These are phyloP conservation scores for Elmis aenea DNA, from an alignment of 2,888 invertebrate species.

Conservation along the genomic window DNA sequence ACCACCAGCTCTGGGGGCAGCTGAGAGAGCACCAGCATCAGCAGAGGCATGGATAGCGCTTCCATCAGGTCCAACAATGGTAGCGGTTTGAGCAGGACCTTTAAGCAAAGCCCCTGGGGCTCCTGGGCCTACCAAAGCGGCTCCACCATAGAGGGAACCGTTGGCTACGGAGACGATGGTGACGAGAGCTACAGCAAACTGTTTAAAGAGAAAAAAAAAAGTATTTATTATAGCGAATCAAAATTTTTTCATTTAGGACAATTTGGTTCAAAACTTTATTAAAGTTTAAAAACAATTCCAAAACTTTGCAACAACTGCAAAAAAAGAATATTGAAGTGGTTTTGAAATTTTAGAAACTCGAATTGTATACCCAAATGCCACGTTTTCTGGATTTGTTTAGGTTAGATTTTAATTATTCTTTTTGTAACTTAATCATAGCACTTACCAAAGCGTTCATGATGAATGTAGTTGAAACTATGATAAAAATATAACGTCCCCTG, in stretches of 20 bases:
- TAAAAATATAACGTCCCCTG: conserved; percentile 10
- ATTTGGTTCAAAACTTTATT: too few species aligned
- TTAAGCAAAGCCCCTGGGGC: conserved; percentile 20
- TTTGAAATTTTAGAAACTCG: too few species aligned
- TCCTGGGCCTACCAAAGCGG: conserved; percentile 24
- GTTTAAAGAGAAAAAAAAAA: too few species aligned
- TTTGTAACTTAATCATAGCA: too few species aligned
- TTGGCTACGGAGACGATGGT: conserved; percentile 9
- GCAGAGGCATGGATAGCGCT: conserved; percentile 45
- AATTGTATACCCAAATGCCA: too few species aligned
- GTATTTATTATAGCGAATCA: too few species aligned
- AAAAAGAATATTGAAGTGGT: too few species aligned
- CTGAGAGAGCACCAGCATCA: conserved; percentile 28
- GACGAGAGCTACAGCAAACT: conserved; percentile 10
- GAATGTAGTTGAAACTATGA: conserved; percentile 9
- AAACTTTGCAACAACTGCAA: too few species aligned
- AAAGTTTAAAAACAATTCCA: too few species aligned
- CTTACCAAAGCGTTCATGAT: conserved; percentile 18
- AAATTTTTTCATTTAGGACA: too few species aligned
- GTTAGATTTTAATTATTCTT: too few species aligned
- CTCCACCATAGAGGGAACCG: conserved; percentile 13
- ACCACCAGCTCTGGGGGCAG: conserved; percentile 26
- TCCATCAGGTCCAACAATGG: conserved; percentile 34
- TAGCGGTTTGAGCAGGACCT: conserved; percentile 22
- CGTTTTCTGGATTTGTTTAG: too few species aligned